Base-by-base conservation (phyloP, 2,797 vertebrate genomes). In the Enteromius mattozi region DNA sequence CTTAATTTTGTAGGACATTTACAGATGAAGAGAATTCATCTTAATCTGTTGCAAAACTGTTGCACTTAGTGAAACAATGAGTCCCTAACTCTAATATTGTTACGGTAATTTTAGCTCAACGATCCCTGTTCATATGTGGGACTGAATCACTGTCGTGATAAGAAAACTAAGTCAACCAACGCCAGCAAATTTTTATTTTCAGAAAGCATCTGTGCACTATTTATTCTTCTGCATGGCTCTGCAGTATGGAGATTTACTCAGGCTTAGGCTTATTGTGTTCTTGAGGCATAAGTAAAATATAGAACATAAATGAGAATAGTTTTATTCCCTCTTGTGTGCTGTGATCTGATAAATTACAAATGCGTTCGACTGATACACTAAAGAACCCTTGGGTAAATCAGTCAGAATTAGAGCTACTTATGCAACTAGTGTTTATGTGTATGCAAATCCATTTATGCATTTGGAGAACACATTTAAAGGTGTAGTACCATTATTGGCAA, bases 161-260 rank as follows among this genome's bases (percentile, higher is more conserved):
- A 61, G 54, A 33, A 78, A 63, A 14, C 56, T 42, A 61, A 78
- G 24, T 45, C 59, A 21, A 49, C 27, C 27, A 65, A 30, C 7
- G 40, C 59, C 16, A 65, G 27, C 16, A 49, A 65, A 47, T 78
- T 17, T 65, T 47, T 30, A 78, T 65, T 78, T 78, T 78, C 76
- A 65, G 40, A 65, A 33, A 65, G n/a, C 24, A 65, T 78, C 27
- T 65, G 56, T 78, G 76, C 56, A 63, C 56, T 78, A 30, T 65
- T 42, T 78, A 78, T 42, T 78, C 37, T 42, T 76, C 33, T 61
- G 54, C 35, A 61, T 42, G 35, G 21, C 1, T 77, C 72, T 45
- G 40, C 92, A 92, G 91, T 91, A 90, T 91, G 92, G 90, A 92
- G 91, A 93, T 93, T 94, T 93, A 90, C 92, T 92, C 91, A 93